phyloP scores from a whole-genome alignment of 2,888 invertebrate species.

The Embidobia sp. region DNA sequence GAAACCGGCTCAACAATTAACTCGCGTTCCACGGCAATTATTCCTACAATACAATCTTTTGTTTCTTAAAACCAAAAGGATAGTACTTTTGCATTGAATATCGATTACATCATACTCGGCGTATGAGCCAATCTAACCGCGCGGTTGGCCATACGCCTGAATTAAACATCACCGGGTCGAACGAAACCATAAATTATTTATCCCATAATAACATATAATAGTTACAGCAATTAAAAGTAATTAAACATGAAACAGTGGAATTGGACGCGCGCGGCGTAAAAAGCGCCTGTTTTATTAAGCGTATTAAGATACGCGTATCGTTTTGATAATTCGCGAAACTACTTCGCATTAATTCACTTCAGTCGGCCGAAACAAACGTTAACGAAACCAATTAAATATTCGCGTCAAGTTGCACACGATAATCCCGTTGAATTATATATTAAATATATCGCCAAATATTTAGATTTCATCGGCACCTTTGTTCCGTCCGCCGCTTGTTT shows the following conservation, averaged over 20 bases:
- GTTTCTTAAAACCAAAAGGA: slow-evolving; percentile 13
- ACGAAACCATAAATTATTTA: slow-evolving; percentile 51
- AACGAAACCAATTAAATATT: slow-evolving; percentile 2
- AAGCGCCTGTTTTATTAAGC: not conserved
- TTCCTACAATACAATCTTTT: slow-evolving; percentile 26
- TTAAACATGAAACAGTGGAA: slow-evolving; percentile 50
- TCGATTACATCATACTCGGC: slow-evolving; percentile 28
- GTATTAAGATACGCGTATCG: slow-evolving; percentile 13
- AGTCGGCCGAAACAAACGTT: too few relatives aligned
- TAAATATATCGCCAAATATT: slow-evolving; percentile 7
- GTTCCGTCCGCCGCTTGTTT: not conserved
- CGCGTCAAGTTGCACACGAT: not conserved
- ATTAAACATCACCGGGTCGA: slow-evolving; percentile 47
- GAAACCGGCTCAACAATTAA: slow-evolving; percentile 14
- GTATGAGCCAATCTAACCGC: slow-evolving; percentile 28
- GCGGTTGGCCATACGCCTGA: slow-evolving; percentile 23
- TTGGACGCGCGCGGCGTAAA: too few relatives aligned
- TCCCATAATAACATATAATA: slow-evolving; percentile 52
- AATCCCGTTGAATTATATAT: slow-evolving; percentile 1
- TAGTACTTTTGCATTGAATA: slow-evolving; percentile 41
- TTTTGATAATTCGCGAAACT: slow-evolving; percentile 19
- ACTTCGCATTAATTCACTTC: slow-evolving; percentile 3
- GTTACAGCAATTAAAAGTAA: slow-evolving; percentile 48
- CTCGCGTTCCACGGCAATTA: slow-evolving; percentile 21
- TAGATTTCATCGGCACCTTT: not conserved